Base-by-base conservation (phyloP, 2,888 invertebrate genomes). In the Ennomos quercinarius region DNA sequence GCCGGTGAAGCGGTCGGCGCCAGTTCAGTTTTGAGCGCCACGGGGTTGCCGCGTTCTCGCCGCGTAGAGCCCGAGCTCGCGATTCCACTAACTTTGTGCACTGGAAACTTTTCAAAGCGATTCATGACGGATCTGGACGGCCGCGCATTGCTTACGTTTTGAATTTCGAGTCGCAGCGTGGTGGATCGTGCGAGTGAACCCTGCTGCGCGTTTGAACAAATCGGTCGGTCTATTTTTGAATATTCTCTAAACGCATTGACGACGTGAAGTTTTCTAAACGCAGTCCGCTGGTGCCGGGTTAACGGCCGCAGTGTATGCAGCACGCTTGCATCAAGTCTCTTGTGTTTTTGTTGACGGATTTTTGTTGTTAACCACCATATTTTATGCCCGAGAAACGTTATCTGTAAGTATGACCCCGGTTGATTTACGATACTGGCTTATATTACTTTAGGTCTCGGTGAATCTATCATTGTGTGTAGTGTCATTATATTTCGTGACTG, bases 371-470 rank as follows among this genome's bases (percentile, higher is more conserved):
- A 86, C 83, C 81, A 84, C 81, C 76, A 79, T 80, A 73, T 73
- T 27, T 82, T 74, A 78, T 84, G 83, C 76, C 79, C 75, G 79
- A 84, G 83, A 81, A 78, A 82, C 85, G 80, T 87, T 91, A 91
- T 91, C 89, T 91, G 92, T 92, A 91, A 92, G 92, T 92, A 92
- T 91, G 88, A 91, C 89, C 86, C 84, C 87, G 84, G 86, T 85
- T 83, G 84, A 86, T 87, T 86, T 86, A 85, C 83, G 77, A 84
- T 85, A 87, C 85, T 84, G 78, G 84, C 84, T 84, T 63, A 46
- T 41, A 39, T 45, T 38, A 59, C 63, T 59, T n/a, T n/a, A 80
- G 80, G 49, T 57, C 55, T 59, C 51, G 56, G 54, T 53, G 38
- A 57, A 52, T 57, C 57, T 60, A 52, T 60, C 57, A 55, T 47